phyloP scores from a whole-genome alignment of 2,113 vertebrate genomes.

The Gasterosteus nipponicus region DNA sequence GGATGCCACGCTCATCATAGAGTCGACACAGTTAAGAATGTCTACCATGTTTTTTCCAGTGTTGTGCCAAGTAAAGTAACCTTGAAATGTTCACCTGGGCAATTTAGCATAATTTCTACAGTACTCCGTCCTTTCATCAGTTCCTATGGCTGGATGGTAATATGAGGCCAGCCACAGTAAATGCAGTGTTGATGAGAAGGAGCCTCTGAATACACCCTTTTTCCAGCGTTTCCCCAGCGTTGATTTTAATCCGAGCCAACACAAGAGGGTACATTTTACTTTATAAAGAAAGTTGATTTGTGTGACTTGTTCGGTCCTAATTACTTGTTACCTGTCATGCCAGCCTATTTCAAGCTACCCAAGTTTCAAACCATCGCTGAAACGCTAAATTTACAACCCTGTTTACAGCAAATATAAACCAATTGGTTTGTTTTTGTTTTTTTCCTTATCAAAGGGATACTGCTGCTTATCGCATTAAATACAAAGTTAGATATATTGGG shows the following conservation, averaged over 20 bases:
- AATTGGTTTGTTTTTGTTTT: not conserved
- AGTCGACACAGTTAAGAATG: conserved; percentile 54
- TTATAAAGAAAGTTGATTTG: conserved; percentile 14
- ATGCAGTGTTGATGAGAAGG: conserved; percentile 41
- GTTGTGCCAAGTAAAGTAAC: conserved; percentile 67
- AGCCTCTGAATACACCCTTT: conserved; percentile 15
- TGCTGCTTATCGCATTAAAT: conserved; percentile 45
- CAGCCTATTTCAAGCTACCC: conserved; percentile 26
- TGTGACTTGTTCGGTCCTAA: conserved; percentile 34
- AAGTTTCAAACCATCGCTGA: conserved; percentile 10
- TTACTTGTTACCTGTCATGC: conserved; percentile 27
- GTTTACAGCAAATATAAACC: conserved; percentile 50
- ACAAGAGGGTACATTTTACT: conserved; percentile 30
- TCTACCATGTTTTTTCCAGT: conserved; percentile 55
- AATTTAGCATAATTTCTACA: conserved; percentile 14
- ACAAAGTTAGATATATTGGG: conserved; percentile 45
- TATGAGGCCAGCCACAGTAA: conserved; percentile 35
- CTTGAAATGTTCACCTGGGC: conserved; percentile 44
- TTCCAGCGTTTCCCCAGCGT: conserved; percentile 25
- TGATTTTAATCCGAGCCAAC: conserved; percentile 40
- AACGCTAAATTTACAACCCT: conserved; percentile 13
- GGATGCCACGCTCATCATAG: conserved; percentile 41
- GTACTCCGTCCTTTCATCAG: conserved; percentile 30
- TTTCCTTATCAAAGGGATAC: conserved; percentile 32
- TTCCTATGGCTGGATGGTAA: conserved; percentile 25